phyloP scores from a whole-genome alignment of 92 coral and sea anemone species.

The Umimayanthus chanpuru region DNA sequence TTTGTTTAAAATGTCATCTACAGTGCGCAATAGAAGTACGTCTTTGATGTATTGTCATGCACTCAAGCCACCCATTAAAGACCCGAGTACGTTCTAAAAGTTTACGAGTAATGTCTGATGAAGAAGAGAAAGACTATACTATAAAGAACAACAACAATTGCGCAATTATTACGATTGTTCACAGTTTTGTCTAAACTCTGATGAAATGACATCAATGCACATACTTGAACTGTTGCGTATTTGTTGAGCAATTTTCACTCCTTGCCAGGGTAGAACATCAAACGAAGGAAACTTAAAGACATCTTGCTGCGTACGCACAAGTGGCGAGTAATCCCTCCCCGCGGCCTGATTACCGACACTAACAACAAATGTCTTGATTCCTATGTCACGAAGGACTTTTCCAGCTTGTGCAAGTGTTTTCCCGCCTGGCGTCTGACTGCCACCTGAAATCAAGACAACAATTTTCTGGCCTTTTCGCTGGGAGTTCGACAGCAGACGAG shows the following conservation, averaged over 20 bases:
- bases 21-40: too few relatives aligned
- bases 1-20: too few relatives aligned
- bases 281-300: conserved; percentile 19
- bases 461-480: conserved; percentile 56
- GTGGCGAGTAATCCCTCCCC: conserved; percentile 12
- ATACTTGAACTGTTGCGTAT: conserved; percentile 43
- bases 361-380: conserved; percentile 51
- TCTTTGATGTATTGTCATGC: too few relatives aligned
- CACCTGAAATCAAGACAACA: conserved; percentile 56
- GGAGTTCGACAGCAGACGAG: conserved; percentile 44
- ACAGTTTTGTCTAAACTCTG: not conserved
- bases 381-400: conserved; percentile 41
- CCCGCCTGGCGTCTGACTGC: conserved; percentile 51
- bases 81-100: too few relatives aligned
- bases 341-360: conserved; percentile 44
- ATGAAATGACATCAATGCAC: not conserved
- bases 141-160: not conserved
- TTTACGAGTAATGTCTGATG: too few relatives aligned
- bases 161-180: not conserved
- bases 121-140: not conserved
- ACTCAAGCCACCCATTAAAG: too few relatives aligned
- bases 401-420: conserved; percentile 30
- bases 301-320: conserved; percentile 15
- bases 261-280: conserved; percentile 33
- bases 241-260: conserved; percentile 9